Conservation (phyloP, 1,140 invertebrate species). For the Drosophila busckii region DNA sequence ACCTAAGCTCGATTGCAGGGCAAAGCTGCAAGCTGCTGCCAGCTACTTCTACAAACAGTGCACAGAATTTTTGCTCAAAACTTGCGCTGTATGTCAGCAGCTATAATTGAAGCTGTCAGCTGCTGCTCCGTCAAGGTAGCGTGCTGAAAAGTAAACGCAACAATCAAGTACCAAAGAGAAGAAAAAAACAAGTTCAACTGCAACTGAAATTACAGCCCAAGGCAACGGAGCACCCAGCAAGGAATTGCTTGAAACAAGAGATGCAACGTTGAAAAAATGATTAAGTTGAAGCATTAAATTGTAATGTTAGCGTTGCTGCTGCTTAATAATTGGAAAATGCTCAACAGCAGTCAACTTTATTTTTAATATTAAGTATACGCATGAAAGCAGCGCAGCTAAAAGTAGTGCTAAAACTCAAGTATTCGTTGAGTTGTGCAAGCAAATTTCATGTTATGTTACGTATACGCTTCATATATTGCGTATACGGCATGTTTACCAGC, state of each 20-base stretch:
- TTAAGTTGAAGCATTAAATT: too few species aligned
- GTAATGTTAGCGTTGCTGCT: too few species aligned
- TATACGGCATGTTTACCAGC: constrained; percentile 41
- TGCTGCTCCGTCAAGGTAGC: constrained; percentile 3
- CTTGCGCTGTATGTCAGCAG: constrained; percentile 40
- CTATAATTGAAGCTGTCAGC: constrained; percentile 68
- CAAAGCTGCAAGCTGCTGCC: too few species aligned
- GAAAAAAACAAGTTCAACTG: constrained; percentile 33
- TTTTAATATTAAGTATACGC: too few species aligned
- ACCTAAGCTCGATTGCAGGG: constrained; percentile 30
- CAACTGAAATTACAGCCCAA: constrained; percentile 68
- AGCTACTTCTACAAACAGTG: constrained; percentile 8
- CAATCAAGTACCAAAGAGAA: constrained; percentile 54
- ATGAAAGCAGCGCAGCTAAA: too few species aligned
- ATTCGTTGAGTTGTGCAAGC: neutral
- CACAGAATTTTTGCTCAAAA: too few species aligned
- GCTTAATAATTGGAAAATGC: too few species aligned
- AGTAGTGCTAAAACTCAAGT: too few species aligned
- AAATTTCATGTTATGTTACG: constrained; percentile 3
- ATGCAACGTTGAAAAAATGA: too few species aligned
- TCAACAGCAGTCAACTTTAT: too few species aligned
- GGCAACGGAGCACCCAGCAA: constrained; percentile 26
- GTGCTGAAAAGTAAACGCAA: constrained; percentile 34
- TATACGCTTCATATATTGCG: constrained; percentile 25
- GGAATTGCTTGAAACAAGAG: constrained; percentile 37